Base-by-base conservation (phyloP, 2,888 invertebrate species). In the Neria commutata region DNA sequence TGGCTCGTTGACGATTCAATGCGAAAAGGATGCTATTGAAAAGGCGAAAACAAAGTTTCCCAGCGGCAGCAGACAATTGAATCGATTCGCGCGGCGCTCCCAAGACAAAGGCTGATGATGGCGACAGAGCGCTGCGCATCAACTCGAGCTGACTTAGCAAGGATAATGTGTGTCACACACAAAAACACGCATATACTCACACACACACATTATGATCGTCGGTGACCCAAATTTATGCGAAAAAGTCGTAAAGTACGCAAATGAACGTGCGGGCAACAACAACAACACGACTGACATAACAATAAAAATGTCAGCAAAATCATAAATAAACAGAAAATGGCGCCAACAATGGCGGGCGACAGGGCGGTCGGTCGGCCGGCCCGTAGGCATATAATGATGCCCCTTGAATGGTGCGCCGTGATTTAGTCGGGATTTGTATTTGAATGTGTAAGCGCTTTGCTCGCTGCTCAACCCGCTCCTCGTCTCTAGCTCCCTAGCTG, bases 271-370 rank as follows among this genome's bases (percentile, higher is more conserved):
- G 4, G 19, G n/a, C n/a, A 42, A 42, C 17, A 42, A 42, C 42
- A 42, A 19, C 19, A 42, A 19, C 42, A 42, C n/a, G n/a, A n/a
- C 19, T 19, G 14, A 19, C 42, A 21, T 2, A 19, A 17, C 42
- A 42, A 42, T 8, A 21, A 21, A 14, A 37, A 37, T 37, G 4
- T 37, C 37, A 37, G 11, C 37, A 37, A 37, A 37, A 62, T 67
- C 71, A 72, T 71, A 72, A 71, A 72, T 71, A 72, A 69, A 69
- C 64, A 69, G 21, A 42, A 72, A 72, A 62, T 70, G 71, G 71
- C 71, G 71, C 71, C 71, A 72, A 52, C 69, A 71, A 62, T 68
- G 72, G 72, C 69, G 71, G 67, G 64, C n/a, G 2, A 26, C 49
- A n/a, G 48, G 48, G 48, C 29, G 46, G 46, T 37, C 37, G n/a